Evolutionary conservation across 2,888 invertebrate species (phyloP).

Genomic region (Dicycla oo): DNA sequence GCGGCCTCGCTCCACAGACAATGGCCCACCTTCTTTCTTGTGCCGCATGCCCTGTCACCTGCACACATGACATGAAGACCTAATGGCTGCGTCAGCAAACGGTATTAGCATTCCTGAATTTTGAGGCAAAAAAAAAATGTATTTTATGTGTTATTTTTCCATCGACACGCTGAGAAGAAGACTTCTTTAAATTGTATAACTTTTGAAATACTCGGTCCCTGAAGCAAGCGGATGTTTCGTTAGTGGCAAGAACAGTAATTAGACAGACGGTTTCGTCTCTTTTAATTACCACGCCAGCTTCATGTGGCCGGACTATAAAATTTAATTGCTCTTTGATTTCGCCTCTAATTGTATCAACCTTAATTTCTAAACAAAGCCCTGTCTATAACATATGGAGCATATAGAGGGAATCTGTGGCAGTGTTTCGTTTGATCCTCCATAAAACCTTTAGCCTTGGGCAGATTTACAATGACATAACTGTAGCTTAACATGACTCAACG

Average conservation of each 20-base stretch:
- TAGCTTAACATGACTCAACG: slow-evolving; percentile 44
- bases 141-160: too few relatives aligned
- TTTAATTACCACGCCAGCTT: slow-evolving; percentile 53
- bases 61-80: too few relatives aligned
- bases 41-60: too few relatives aligned
- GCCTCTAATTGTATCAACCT: slow-evolving; percentile 30
- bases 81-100: too few relatives aligned
- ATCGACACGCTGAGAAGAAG: too few relatives aligned
- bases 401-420: background rate
- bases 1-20: too few relatives aligned
- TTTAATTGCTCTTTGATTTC: slow-evolving; percentile 47
- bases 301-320: slow-evolving; percentile 55
- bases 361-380: slow-evolving; percentile 28
- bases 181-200: background rate
- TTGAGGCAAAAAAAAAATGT: too few relatives aligned
- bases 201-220: slow-evolving; percentile 9
- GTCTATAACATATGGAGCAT: slow-evolving; percentile 8
- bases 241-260: slow-evolving; percentile 32
- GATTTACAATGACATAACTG: slow-evolving; percentile 44
- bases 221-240: slow-evolving; percentile 21
- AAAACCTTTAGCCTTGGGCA: slow-evolving; percentile 21
- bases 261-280: slow-evolving; percentile 31
- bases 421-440: slow-evolving; percentile 14
- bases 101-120: too few relatives aligned
- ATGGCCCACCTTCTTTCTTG: too few relatives aligned